Evolutionary conservation across 2,888 invertebrate genomes (phyloP), one percentile per base, ranked within the genome.

Genomic region (Drosophila meridiana): DNA sequence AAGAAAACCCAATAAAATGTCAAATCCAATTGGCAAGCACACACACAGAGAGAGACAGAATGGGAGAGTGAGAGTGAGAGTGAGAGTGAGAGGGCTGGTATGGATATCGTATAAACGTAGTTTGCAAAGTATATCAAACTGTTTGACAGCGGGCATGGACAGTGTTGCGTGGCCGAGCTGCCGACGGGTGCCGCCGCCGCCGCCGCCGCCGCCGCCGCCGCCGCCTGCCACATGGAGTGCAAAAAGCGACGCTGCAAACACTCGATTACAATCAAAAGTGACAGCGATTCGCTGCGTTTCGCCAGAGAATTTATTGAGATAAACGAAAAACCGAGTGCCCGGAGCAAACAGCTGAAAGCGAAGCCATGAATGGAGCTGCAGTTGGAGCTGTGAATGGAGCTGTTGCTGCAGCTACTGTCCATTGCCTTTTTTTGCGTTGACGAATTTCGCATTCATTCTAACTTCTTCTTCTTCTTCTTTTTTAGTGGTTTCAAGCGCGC

Each of bases 1-100:
- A 88, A 78, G 83, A 78, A 89, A 89, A 87, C 90, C 89, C 89
- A 87, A 87, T 87, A 87, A 87, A 87, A 87, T 89, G 89, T 89
- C 87, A 87, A 89, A 87, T 87, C 83, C 87, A 89, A 87, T 87
- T 89, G 87, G 83, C 87, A 87, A 89, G 87, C 85, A 78, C 67
- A 83, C 20, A 20, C 20, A 20, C 20, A 20, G 20, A 20, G 20
- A 20, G 20, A 20, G 20, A 20, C 20, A 20, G 20, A 20, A 20
- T 20, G 20, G 1, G 20, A 20, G 20, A 1, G 20, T 20, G 20
- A 20, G 20, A 20, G 20, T 20, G 20, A 20, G 20, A 20, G 20
- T 20, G 20, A 20, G 20, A 20, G 20, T 20, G 20, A 20, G 20
- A 20, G 20, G 20, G 20, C 0, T 20, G 20, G 20, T 20, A 20